Percentiles rank a stretch among this genome's conserved stretches.
Evolutionary conservation across 2,888 invertebrate genomes (phyloP).

Genomic region (Zonitis immaculata): DNA sequence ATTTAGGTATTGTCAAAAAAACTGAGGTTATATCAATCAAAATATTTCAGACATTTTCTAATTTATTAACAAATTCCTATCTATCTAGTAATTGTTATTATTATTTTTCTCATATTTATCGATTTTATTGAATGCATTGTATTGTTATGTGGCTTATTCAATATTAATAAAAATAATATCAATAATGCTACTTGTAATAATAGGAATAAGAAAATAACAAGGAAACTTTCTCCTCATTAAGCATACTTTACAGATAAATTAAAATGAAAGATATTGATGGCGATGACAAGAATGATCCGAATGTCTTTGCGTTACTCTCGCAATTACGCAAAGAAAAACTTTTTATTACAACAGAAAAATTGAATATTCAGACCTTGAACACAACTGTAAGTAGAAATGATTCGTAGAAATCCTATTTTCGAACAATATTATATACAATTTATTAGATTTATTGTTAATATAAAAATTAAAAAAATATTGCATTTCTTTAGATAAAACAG

Average conservation of each 20-base stretch:
- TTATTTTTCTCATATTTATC: not conserved
- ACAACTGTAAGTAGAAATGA: slow-evolving; percentile 66
- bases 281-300: slow-evolving; percentile 32
- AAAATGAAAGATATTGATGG: slow-evolving; percentile 35
- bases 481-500: slow-evolving; percentile 47
- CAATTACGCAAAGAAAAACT: slow-evolving; percentile 80
- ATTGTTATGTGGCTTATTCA: not conserved
- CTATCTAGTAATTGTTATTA: not conserved
- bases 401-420: no score
- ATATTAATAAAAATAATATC: not conserved
- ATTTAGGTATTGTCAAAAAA: not conserved
- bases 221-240: slow-evolving; percentile 15
- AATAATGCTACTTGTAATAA: not conserved
- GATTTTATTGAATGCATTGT: not conserved
- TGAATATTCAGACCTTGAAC: slow-evolving; percentile 72
- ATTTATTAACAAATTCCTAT: not conserved
- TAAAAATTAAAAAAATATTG: no score
- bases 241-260: no score
- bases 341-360: slow-evolving; percentile 80
- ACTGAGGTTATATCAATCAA: slow-evolving; percentile 11
- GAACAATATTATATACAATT: no score
- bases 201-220: no score
- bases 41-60: no score
- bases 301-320: slow-evolving; percentile 54
- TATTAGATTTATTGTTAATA: no score